Base-by-base conservation (phyloP, 2,797 vertebrate genomes). In the Enteromius paludinosus region DNA sequence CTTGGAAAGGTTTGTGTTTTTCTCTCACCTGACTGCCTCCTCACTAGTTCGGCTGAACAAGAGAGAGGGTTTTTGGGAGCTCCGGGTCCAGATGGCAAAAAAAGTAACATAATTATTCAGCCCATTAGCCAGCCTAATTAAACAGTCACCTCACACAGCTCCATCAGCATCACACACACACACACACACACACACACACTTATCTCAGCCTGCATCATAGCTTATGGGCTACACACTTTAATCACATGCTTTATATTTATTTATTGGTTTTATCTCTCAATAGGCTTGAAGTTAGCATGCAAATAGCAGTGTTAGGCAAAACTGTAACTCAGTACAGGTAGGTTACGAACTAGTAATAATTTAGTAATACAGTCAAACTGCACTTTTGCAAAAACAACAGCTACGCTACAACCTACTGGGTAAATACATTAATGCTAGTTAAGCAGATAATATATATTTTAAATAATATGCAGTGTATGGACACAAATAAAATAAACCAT, bases 81-180 rank as follows among this genome's bases (percentile, higher is more conserved):
- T 81, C 90, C 79, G 49, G 87, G 90, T 90, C 93, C 93, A 95
- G 94, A 95, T 94, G 93, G 93, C 89, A 89, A 89, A 89, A 74
- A 92, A 93, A 89, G 90, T 91, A 92, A 91, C 92, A 91, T 92
- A 89, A 93, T 94, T 94, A 94, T 92, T 93, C 93, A 93, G 90
- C 87, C 90, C 92, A 95, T 94, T 94, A 94, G 89, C 90, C 90
- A 88, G 81, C 87, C 89, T 94, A 94, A 94, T 94, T 92, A 91
- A 93, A 88, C 83, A 85, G 81, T 85, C 85, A 83, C 84, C 33
- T 75, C 88, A 88, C 87, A 89, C 79, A 84, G 82, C 83, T 87
- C 82, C 79, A 86, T 84, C 23, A 62, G 76, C 72, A 84, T 81
- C 68, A 45, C 68, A 70, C 30, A 30, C 30, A 30, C 30, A 30